Percentiles rank a stretch among this genome's conserved stretches.
These are phyloP conservation scores for Nyctalus aviator DNA, from an alignment of 2,797 vertebrate genomes.

Conservation along the genomic window DNA sequence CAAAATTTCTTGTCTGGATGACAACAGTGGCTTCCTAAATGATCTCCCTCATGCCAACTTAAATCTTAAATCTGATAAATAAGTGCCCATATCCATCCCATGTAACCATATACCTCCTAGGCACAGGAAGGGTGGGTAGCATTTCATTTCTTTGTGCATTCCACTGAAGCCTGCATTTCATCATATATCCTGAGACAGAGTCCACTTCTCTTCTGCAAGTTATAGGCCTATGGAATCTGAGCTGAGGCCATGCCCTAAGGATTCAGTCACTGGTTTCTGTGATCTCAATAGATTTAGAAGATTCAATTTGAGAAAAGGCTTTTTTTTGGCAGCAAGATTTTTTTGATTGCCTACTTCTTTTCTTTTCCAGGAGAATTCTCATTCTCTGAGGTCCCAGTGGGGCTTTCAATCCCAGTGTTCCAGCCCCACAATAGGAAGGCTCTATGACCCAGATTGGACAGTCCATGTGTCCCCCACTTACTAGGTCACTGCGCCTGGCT, in stretches of 20 bases:
- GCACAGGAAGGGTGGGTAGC: not conserved
- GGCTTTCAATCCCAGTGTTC: not conserved
- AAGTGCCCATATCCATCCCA: not conserved
- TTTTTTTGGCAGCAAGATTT: not conserved
- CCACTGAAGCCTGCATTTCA: not conserved
- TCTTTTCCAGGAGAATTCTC: not conserved
- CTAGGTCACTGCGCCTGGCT: not conserved
- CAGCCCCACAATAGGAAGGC: not conserved
- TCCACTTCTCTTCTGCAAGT: not conserved
- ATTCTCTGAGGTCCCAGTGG: not conserved
- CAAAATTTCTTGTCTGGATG: constrained; percentile 8
- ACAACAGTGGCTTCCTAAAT: not conserved
- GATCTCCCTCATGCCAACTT: not conserved
- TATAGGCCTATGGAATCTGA: not conserved
- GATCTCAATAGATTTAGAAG: not conserved
- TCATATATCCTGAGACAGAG: not conserved
- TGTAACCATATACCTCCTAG: not conserved
- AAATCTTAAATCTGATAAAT: constrained; percentile 36
- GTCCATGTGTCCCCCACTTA: not conserved
- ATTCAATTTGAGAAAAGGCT: constrained; percentile 18
- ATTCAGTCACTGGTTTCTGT: not conserved
- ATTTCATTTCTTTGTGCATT: not conserved
- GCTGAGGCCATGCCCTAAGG: not conserved
- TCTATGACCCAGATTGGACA: not conserved
- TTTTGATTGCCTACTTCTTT: not conserved